Evolutionary conservation across 2,113 vertebrate species (phyloP).

Genomic region (Lampris megalopsis): DNA sequence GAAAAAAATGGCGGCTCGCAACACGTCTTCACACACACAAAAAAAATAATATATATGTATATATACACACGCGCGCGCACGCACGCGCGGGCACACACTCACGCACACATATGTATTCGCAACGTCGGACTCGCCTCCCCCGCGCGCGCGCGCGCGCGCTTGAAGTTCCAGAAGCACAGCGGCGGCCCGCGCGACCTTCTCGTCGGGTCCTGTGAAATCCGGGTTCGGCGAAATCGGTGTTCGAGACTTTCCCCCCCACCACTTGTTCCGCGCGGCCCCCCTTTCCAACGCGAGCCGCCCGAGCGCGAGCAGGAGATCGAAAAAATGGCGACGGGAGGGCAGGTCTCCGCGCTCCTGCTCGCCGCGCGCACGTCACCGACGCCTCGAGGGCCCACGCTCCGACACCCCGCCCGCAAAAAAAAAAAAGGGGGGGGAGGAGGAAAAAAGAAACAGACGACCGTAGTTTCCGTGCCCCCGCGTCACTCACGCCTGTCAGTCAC

Average conservation of each 20-base stretch:
- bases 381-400: slow-evolving; percentile 41
- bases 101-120: slow-evolving; percentile 40
- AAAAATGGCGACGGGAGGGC: slow-evolving; percentile 86
- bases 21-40: slow-evolving; percentile 81
- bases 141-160: slow-evolving; percentile 42
- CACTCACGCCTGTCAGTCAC: no score
- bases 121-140: slow-evolving; percentile 33
- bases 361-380: slow-evolving; percentile 70
- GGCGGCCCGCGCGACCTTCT: slow-evolving; percentile 23
- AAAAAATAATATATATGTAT: no score
- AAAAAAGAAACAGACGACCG: not conserved
- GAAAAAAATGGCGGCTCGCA: slow-evolving; percentile 84
- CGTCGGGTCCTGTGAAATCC: slow-evolving; percentile 10
- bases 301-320: slow-evolving; percentile 63
- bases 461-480: no score
- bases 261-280: slow-evolving; percentile 48
- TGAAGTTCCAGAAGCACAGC: slow-evolving; percentile 8
- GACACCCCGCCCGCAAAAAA: slow-evolving; percentile 28
- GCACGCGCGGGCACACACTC: no score
- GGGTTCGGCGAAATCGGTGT: not conserved
- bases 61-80: no score
- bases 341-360: slow-evolving; percentile 75
- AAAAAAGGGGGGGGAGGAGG: not conserved
- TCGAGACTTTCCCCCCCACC: slow-evolving; percentile 44
- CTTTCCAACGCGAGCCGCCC: slow-evolving; percentile 39